Percentiles rank a stretch among this genome's conserved stretches.
Conservation (phyloP, 2,797 vertebrate genomes). For the Linurgus olivaceus region DNA sequence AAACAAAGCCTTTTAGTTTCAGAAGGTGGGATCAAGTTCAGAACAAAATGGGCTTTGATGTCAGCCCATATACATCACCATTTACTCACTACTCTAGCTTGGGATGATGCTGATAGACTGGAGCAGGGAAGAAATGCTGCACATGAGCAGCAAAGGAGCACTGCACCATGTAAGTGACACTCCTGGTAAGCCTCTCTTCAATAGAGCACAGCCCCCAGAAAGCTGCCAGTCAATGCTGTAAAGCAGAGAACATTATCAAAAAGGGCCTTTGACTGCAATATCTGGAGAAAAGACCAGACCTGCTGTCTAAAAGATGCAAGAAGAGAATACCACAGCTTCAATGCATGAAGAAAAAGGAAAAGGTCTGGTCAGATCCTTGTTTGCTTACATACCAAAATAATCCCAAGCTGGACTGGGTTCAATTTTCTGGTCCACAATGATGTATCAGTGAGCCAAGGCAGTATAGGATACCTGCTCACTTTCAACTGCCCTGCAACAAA, state of each 20-base stretch:
- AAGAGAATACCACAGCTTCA: constrained; percentile 52
- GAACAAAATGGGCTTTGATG: background rate
- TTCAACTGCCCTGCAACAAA: constrained; percentile 69
- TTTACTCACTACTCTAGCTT: background rate
- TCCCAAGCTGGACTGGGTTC: constrained; percentile 70
- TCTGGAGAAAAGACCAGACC: constrained; percentile 44
- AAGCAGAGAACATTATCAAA: constrained; percentile 50
- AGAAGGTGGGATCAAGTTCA: background rate
- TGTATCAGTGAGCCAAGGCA: constrained; percentile 71
- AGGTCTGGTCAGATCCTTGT: constrained; percentile 65
- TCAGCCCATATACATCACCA: background rate
- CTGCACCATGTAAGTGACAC: background rate
- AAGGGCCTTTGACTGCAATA: background rate
- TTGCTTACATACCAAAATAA: constrained; percentile 69
- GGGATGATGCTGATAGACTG: background rate
- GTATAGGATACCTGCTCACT: constrained; percentile 71
- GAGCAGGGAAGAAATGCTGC: constrained; percentile 16
- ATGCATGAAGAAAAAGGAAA: constrained; percentile 22
- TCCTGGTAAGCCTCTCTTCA: background rate
- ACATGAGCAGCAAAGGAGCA: constrained; percentile 26
- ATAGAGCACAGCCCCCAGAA: background rate
- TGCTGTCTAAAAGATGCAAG: constrained; percentile 23
- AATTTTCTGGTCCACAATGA: constrained; percentile 70
- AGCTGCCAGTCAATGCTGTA: constrained; percentile 37
- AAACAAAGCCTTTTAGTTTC: background rate